Percentiles rank a stretch among this genome's conserved stretches.
These are phyloP conservation scores for Calameuta pallipes DNA, from an alignment of 2,888 invertebrate species.

Conservation along the genomic window DNA sequence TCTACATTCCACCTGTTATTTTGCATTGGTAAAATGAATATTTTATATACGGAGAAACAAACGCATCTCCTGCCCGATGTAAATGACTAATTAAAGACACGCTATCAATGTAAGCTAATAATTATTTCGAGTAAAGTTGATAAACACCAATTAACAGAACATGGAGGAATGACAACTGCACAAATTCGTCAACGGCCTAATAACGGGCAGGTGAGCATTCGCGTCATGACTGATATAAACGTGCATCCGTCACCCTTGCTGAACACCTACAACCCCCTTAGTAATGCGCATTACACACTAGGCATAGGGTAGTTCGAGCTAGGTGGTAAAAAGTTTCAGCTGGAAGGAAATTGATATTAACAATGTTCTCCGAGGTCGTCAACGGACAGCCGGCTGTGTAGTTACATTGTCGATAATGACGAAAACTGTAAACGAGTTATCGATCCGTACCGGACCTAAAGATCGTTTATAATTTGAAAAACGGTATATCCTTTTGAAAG, in stretches of 20 bases:
- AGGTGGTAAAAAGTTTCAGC: slow-evolving; percentile 24
- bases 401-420: background rate
- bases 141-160: slow-evolving; percentile 1
- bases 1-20: background rate
- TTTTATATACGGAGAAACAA: background rate
- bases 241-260: slow-evolving; percentile 14
- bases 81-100: background rate
- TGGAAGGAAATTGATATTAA: slow-evolving; percentile 36
- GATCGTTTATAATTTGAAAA: background rate
- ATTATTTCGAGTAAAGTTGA: slow-evolving; percentile 1
- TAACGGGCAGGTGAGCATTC: slow-evolving; percentile 30
- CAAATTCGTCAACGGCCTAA: background rate
- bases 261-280: slow-evolving; percentile 22
- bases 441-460: background rate
- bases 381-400: slow-evolving; percentile 27
- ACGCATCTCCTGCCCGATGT: background rate
- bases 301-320: background rate
- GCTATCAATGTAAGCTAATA: background rate
- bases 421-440: background rate
- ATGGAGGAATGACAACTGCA: background rate
- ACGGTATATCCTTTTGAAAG: background rate
- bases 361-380: slow-evolving; percentile 24
- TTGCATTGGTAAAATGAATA: background rate
- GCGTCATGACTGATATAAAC: slow-evolving; percentile 25
- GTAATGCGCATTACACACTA: background rate